Base-by-base conservation (phyloP, 2,888 invertebrate genomes). In the Leucophora obtusa region DNA sequence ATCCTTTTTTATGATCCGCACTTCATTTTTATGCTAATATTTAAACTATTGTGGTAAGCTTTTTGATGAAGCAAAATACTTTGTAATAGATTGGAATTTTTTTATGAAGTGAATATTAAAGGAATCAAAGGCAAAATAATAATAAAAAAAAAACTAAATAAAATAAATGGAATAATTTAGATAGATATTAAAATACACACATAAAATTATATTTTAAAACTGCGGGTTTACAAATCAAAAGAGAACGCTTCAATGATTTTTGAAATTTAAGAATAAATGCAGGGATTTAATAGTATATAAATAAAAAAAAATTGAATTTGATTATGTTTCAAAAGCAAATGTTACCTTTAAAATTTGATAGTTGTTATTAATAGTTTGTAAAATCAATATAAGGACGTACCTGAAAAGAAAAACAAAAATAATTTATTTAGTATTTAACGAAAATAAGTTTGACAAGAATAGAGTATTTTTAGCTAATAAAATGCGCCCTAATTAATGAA, bases 1-100 rank as follows among this genome's bases (percentile, higher is more conserved):
- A 73, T 73, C 53, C 73, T 73, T 77, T 77, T 79, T 76, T 80
- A 70, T 77, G 77, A 81, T 77, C 77, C 66, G 59, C 77, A 77
- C 73, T 77, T 70, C 60, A 77, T 77, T 81, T 81, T 77, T 77
- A 81, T 81, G 81, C 81, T 77, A 81, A 81, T 81, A 81, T 81
- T 81, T 81, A 77, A 81, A 81, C 81, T 81, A 81, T 81, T 81
- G 81, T 77, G 81, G 81, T 51, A 69, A 70, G 73, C 17, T 62
- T 72, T 77, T 68, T 70, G 73, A 81, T 81, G 77, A 73, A 81
- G 73, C 81, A 60, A 73, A 81, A 81, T 77, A 81, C 77, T 81
- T 81, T 77, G 81, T 81, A 70, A 75, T 77, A 73, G 73, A 81
- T 81, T 77, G 77, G 66, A 70, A 66, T 68, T 80, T 62, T 62